phyloP scores from a whole-genome alignment of 2,888 invertebrate genomes.

The Autographa pulchrina region DNA sequence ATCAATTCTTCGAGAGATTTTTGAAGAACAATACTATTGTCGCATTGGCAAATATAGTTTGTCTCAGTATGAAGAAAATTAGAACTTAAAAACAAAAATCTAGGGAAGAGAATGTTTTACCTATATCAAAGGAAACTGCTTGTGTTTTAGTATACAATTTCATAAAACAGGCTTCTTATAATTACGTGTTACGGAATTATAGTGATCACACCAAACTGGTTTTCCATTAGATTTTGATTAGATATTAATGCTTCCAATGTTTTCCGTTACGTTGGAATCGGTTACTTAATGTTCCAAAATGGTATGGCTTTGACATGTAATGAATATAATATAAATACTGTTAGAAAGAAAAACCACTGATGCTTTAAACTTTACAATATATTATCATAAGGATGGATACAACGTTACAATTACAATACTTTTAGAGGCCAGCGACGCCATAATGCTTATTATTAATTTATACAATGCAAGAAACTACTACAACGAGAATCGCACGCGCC shows the following conservation, averaged over 20 bases:
- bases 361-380: no score
- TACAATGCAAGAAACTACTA: no score
- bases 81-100: neutral
- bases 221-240: conserved; percentile 29
- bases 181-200: conserved; percentile 14
- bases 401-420: no score
- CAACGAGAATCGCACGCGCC: no score
- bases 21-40: neutral
- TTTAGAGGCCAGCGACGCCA: no score
- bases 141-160: conserved; percentile 18
- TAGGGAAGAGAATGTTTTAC: neutral
- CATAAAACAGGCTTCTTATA: conserved; percentile 27
- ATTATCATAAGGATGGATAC: no score
- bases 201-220: conserved; percentile 39
- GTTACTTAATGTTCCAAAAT: conserved; percentile 23
- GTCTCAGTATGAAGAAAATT: neutral
- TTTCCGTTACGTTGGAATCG: conserved; percentile 25
- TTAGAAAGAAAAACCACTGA: no score
- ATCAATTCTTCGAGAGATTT: neutral
- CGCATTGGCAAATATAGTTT: neutral
- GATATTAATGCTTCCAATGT: conserved; percentile 28
- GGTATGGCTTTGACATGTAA: conserved; percentile 15
- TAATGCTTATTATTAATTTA: no score
- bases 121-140: conserved; percentile 13
- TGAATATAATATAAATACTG: conserved; percentile 20